Percentiles rank a stretch among this genome's conserved stretches.
Conservation (phyloP, 2,888 invertebrate genomes). For the Rhyacophila evoluta region DNA sequence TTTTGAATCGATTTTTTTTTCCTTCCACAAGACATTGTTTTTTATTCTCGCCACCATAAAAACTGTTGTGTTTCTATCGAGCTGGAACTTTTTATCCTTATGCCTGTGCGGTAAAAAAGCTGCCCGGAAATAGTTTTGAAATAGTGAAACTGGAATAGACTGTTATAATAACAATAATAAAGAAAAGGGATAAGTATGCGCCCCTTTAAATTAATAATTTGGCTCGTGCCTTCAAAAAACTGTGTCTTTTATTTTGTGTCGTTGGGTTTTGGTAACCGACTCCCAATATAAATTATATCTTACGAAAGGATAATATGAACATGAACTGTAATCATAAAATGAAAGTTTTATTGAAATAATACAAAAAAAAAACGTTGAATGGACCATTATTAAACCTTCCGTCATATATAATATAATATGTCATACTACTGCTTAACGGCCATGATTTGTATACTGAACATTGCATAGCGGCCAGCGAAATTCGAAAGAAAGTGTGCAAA, state of each 20-base stretch:
- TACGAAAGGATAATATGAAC: too few species aligned
- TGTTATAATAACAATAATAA: constrained; percentile 49
- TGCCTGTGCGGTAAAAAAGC: constrained; percentile 40
- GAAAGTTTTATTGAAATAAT: too few species aligned
- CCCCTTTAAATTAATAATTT: constrained; percentile 53
- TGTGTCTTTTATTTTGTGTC: not conserved
- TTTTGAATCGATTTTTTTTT: constrained; percentile 35
- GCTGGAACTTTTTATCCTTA: constrained; percentile 31
- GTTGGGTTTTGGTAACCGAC: not conserved
- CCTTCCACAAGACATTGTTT: constrained; percentile 37
- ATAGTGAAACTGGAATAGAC: constrained; percentile 38
- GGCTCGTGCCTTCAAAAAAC: constrained; percentile 45
- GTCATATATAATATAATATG: too few species aligned
- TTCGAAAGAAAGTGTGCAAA: too few species aligned
- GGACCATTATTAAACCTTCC: too few species aligned
- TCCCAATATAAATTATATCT: not conserved
- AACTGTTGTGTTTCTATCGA: constrained; percentile 34
- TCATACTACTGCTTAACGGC: too few species aligned
- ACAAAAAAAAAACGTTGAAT: too few species aligned
- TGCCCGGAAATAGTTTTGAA: constrained; percentile 52
- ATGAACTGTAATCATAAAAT: too few species aligned
- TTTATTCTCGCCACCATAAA: constrained; percentile 34
- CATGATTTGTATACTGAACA: too few species aligned
- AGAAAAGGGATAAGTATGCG: constrained; percentile 51
- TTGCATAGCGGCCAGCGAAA: too few species aligned